These are phyloP conservation scores for Cichlasoma orientale DNA, from an alignment of 2,797 vertebrate genomes.

Conservation along the genomic window DNA sequence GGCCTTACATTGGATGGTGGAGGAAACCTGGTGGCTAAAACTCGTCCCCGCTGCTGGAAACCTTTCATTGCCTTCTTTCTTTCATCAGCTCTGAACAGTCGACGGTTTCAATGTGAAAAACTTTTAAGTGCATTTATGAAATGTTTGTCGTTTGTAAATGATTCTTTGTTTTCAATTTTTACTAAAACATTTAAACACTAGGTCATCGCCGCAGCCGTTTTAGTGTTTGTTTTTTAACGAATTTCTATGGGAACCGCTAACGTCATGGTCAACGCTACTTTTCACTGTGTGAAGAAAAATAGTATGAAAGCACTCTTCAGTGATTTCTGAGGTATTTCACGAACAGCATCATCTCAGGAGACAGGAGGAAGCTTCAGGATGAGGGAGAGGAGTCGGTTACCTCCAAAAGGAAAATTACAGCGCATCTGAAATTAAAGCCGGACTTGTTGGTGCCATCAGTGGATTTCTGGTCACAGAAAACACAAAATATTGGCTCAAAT, in stretches of 20 bases:
- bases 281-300: conserved; percentile 30
- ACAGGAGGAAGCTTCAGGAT: background rate
- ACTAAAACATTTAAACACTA: conserved; percentile 26
- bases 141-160: conserved; percentile 15
- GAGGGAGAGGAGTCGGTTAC: background rate
- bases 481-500: too few relatives aligned
- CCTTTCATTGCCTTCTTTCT: conserved; percentile 57
- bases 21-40: background rate
- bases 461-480: too few relatives aligned
- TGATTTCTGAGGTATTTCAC: conserved; percentile 2
- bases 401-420: background rate
- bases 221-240: background rate
- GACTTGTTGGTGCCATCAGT: too few relatives aligned
- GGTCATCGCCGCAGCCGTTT: background rate
- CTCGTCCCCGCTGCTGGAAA: conserved; percentile 16
- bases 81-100: conserved; percentile 48
- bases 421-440: background rate
- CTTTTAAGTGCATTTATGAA: conserved; percentile 62
- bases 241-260: background rate
- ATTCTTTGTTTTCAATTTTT: conserved; percentile 11
- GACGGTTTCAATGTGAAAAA: conserved; percentile 38
- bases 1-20: background rate
- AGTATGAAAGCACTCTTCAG: background rate
- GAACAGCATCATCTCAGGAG: conserved; percentile 1
- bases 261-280: background rate